Base-by-base conservation (phyloP, 2,888 invertebrate species). In the Ischnus inquisitorius region DNA sequence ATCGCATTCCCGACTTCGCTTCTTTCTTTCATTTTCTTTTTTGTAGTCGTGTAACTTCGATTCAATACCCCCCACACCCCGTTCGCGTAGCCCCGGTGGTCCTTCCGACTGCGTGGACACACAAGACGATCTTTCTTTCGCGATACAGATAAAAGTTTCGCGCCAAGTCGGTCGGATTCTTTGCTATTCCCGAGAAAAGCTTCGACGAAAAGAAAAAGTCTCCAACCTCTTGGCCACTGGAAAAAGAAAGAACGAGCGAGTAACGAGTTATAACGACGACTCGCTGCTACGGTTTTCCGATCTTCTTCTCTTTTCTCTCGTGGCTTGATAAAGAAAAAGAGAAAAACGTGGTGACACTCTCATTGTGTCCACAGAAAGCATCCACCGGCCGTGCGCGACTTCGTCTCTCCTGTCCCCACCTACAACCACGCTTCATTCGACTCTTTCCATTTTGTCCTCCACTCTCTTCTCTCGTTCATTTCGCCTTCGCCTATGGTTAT, bases 361-460 rank as follows among this genome's bases (percentile, higher is more conserved):
- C 88, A 91, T 91, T 90, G 90, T 90, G 88, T 71, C 75, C 39
- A 60, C 69, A 67, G 78, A 79, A 71, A 78, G 68, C 67, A 72
- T 60, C 79, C 46, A 51, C 54, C 34, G 10, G n/a, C 71, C 67
- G 51, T 51, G 78, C 74, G 51, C 76, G 65, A 83, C 80, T 72
- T 60, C 28, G 57, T 84, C 34, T 34, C 8, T 34, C 2, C 34
- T 8, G 34, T 8, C 34, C 78, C 81, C 64, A 64, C 25, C 82
- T 54, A 68, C 22, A 69, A 28, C 25, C 60, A 28, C 39, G 71
- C 78, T 79, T 74, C 51, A 75, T 79, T 39, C 76, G 48, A 22
- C 41, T 39, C 74, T 79, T 79, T 76, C 76, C 79, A 83, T 79
- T 79, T 69, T 75, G 4, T 34, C 78, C 74, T 78, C 54, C 25